Base-by-base conservation (phyloP, 2,888 invertebrate genomes). In the Eremobia ochroleuca region DNA sequence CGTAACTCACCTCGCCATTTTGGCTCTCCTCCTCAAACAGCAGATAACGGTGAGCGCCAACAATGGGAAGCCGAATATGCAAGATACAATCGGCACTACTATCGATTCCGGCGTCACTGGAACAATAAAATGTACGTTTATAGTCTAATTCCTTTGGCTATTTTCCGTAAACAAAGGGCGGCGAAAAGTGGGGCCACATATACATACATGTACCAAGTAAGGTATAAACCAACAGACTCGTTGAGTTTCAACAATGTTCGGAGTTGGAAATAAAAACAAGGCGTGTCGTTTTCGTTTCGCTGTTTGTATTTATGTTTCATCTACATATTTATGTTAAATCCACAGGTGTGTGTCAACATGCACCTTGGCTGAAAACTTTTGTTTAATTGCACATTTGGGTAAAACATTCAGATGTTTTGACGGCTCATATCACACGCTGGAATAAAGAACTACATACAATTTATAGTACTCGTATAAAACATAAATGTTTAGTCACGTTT, bases 21-120 rank as follows among this genome's bases (percentile, higher is more conserved):
- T 98, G 4, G 99, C 99, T 90, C 99, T 97, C 90, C 98, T 97
- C 78, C 98, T 97, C 83, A 99, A 97, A 92, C 98, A 99, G 95
- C 99, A 99, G 91, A 99, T 99, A 85, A 99, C 98, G 85, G 99
- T 97, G 79, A 99, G 97, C 5, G 99, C 99, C 92, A 99, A 95
- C 86, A 99, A 96, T 59, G 99, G 99, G 92, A 99, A 99, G 78
- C 99, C 99, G 91, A 99, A 97, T 92, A 99, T 99, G 94, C 99
- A 98, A 76, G 99, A 98, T 71, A 99, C 98, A 88, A 99, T 99
- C 64, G 99, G 98, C 87, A 99, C 98, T 73, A 99, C 98, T 88
- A 99, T 98, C 74, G 98, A 98, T 95, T 99, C 98, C 72, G 98
- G 98, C 69, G 98, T 98, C 86, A 99, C 99, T 99, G 97, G 43